Base-by-base conservation (phyloP, 1,140 invertebrate species). In the Argopecten irradians region DNA sequence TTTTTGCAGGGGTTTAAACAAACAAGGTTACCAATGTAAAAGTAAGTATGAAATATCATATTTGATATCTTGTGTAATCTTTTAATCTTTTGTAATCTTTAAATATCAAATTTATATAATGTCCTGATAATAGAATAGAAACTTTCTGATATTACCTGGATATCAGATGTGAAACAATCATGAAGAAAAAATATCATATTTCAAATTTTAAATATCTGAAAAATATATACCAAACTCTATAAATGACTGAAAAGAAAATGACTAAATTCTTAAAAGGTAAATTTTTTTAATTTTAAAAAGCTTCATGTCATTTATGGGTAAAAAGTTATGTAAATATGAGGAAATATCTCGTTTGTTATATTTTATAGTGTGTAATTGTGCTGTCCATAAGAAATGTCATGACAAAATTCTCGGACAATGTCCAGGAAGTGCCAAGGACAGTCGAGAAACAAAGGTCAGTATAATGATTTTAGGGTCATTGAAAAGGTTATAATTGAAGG, bases 361-460 rank as follows among this genome's bases (percentile, higher is more conserved):
- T 86, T 32, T 84, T 93, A 35, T 90, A 98, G 98, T 97, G 87
- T 99, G 98, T 95, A 98, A 99, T 95, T 99, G 98, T 88, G 98
- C 98, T 0, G 98, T 99, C 7, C 99, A 99, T 95, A 99, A 99
- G 95, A 98, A 98, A 94, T 99, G 99, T 94, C 98, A 99, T 94
- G 97, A 98, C 92, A 99, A 99, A 96, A 97, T 99, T 90, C 96
- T 99, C 28, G 98, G 98, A 34, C 98, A 98, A 95, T 99, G 99
- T 96, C 98, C 98, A 0, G 98, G 98, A 83, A 98, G 98, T 88
- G 97, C 98, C 85, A 97, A 98, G 92, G 97, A 98, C 92, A 98
- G 98, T 0, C 97, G 99, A 95, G 98, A 97, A 95, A 99, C 98
- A 91, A 98, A 99, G 96, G 98, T 99, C 96, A 97, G 97, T 83